phyloP scores from a whole-genome alignment of 1,140 invertebrate species.

The Saccostrea glomerata region DNA sequence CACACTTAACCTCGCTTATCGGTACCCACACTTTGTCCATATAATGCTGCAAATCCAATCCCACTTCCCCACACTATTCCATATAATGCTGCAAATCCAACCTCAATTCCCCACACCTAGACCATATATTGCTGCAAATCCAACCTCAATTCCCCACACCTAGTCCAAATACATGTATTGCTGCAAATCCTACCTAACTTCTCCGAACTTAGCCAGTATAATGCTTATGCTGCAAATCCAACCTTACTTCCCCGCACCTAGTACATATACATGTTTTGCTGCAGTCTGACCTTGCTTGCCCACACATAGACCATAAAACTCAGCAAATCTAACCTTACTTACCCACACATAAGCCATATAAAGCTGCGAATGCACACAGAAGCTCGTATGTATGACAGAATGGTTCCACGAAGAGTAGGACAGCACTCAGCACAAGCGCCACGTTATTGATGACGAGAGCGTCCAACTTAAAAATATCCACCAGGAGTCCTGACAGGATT shows the following conservation, averaged over 20 bases:
- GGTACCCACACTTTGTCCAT: too few relatives aligned
- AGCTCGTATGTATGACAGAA: conserved; percentile 88
- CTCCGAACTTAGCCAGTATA: too few relatives aligned
- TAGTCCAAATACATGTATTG: conserved; percentile 96
- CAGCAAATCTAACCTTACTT: conserved; percentile 82
- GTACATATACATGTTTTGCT: too few relatives aligned
- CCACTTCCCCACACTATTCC: too few relatives aligned
- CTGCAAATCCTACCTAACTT: too few relatives aligned
- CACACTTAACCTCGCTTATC: too few relatives aligned
- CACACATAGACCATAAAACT: conserved; percentile 88
- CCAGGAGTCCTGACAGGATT: conserved; percentile 81
- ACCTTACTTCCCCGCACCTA: too few relatives aligned
- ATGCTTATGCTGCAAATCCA: too few relatives aligned
- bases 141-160: conserved; percentile 91
- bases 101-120: too few relatives aligned
- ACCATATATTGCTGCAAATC: too few relatives aligned
- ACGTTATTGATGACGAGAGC: conserved; percentile 97
- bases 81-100: too few relatives aligned
- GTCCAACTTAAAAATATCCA: conserved; percentile 84
- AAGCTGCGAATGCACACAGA: conserved; percentile 90
- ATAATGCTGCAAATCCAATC: too few relatives aligned
- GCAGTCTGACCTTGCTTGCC: conserved; percentile 85
- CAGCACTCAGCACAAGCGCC: conserved; percentile 92
- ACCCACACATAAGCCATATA: conserved; percentile 98
- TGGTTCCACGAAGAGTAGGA: conserved; percentile 92